Conservation (phyloP, 2,113 vertebrate genomes). For the Pollimyrus isidori region DNA sequence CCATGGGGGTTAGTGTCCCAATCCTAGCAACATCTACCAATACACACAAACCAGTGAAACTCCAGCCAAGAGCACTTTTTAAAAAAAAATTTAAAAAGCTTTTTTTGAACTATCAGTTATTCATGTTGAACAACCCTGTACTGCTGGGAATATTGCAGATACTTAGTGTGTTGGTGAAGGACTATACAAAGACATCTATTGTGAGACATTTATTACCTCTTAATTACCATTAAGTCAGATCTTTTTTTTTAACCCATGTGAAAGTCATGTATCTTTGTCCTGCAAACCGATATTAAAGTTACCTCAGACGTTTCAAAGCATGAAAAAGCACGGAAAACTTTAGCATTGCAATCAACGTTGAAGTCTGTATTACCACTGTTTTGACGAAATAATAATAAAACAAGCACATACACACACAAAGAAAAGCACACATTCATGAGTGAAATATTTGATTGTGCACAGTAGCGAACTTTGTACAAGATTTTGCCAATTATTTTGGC, state of each 20-base stretch:
- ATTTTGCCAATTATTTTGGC: constrained; percentile 35
- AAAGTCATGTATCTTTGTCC: not conserved
- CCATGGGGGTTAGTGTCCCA: not conserved
- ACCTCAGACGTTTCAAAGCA: not conserved
- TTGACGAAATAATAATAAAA: not conserved
- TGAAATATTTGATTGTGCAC: constrained; percentile 59
- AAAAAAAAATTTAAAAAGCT: not conserved
- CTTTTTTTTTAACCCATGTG: not conserved
- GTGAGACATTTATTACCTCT: not conserved
- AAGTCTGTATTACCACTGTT: not conserved
- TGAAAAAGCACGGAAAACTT: not conserved
- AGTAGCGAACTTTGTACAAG: constrained; percentile 60
- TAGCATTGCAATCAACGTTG: not conserved
- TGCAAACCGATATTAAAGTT: not conserved
- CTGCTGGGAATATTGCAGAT: not conserved
- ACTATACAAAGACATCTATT: not conserved
- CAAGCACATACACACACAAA: constrained; percentile 53
- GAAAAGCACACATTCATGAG: constrained; percentile 53
- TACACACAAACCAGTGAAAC: not conserved
- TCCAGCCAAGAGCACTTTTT: not conserved
- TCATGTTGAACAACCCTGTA: not conserved
- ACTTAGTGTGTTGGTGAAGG: not conserved
- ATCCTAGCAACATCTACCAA: not conserved
- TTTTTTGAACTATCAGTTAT: not conserved
- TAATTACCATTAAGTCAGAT: not conserved